Percentiles rank a stretch among this genome's conserved stretches.
Conservation (phyloP, 2,113 vertebrate genomes). For the Aphyosemion australe region DNA sequence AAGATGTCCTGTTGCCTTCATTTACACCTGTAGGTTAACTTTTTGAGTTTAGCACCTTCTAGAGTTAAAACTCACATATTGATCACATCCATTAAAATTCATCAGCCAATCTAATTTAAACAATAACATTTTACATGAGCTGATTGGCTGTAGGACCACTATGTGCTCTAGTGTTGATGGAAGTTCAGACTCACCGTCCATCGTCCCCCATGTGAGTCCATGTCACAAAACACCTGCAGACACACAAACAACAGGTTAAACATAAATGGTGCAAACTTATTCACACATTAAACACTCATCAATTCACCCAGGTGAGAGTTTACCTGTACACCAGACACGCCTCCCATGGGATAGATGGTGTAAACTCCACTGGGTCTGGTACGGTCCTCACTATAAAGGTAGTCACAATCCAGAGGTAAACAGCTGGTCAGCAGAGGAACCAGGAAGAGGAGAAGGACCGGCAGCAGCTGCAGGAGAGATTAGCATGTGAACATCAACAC, state of each 20-base stretch:
- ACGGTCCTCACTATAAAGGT: background rate
- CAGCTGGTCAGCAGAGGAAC: slow-evolving; percentile 2
- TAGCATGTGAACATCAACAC: too few species aligned
- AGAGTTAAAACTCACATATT: too few species aligned
- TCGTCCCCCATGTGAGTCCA: background rate
- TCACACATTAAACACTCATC: too few species aligned
- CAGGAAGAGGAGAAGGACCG: background rate
- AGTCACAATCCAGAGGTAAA: slow-evolving; percentile 7
- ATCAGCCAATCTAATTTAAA: background rate
- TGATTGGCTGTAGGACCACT: background rate
- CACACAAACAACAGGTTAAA: background rate
- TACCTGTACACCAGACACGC: slow-evolving; percentile 15
- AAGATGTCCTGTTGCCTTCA: too few species aligned
- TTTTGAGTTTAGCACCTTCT: too few species aligned
- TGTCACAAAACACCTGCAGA: slow-evolving; percentile 37
- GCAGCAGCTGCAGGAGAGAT: background rate
- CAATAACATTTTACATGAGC: background rate
- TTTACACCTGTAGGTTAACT: too few species aligned
- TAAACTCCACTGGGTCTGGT: slow-evolving; percentile 10
- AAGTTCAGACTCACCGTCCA: slow-evolving; percentile 36
- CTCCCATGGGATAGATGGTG: slow-evolving; percentile 19
- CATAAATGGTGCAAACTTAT: too few species aligned
- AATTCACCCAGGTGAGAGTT: background rate
- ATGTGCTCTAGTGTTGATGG: too few species aligned
- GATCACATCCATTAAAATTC: too few species aligned